Conservation (phyloP, 2,888 invertebrate genomes). For the Trypoxylon attenuatum region DNA sequence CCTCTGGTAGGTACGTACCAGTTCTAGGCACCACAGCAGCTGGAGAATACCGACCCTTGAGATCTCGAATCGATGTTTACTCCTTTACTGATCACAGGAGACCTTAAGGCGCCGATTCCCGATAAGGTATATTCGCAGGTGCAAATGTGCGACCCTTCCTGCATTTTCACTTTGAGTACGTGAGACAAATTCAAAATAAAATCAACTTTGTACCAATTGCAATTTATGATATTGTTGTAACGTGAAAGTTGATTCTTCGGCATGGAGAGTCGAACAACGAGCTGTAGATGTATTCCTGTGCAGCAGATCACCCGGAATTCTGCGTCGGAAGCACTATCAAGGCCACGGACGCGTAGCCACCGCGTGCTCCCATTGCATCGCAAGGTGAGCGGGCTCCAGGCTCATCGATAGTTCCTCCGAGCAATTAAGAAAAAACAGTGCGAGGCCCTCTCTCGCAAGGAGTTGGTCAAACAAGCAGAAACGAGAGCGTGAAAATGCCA, state of each 20-base stretch:
- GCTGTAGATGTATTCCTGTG: too few species aligned
- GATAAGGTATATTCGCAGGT: slow-evolving; percentile 38
- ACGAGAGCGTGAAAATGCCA: background rate
- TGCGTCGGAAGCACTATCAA: slow-evolving; percentile 36
- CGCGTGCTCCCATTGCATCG: slow-evolving; percentile 10
- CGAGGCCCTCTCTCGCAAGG: too few species aligned
- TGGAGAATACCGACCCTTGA: slow-evolving; percentile 41
- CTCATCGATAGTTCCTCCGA: slow-evolving; percentile 5
- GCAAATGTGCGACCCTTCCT: slow-evolving; percentile 20
- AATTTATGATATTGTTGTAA: too few species aligned
- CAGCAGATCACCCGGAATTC: slow-evolving; percentile 18
- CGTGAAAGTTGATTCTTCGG: slow-evolving; percentile 43
- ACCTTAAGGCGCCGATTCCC: slow-evolving; percentile 30
- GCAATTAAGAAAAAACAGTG: slow-evolving; percentile 17
- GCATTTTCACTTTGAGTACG: background rate
- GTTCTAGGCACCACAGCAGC: slow-evolving; percentile 14
- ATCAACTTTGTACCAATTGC: background rate
- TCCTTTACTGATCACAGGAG: slow-evolving; percentile 36
- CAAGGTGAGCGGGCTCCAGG: slow-evolving; percentile 24
- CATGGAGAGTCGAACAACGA: too few species aligned
- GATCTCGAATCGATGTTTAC: slow-evolving; percentile 41
- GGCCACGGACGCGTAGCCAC: slow-evolving; percentile 26
- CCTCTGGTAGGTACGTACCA: slow-evolving; percentile 10
- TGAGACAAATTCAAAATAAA: background rate
- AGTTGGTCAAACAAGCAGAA: too few species aligned